These are phyloP conservation scores for Cygnus atratus DNA, from an alignment of 2,113 vertebrate species.

Conservation along the genomic window DNA sequence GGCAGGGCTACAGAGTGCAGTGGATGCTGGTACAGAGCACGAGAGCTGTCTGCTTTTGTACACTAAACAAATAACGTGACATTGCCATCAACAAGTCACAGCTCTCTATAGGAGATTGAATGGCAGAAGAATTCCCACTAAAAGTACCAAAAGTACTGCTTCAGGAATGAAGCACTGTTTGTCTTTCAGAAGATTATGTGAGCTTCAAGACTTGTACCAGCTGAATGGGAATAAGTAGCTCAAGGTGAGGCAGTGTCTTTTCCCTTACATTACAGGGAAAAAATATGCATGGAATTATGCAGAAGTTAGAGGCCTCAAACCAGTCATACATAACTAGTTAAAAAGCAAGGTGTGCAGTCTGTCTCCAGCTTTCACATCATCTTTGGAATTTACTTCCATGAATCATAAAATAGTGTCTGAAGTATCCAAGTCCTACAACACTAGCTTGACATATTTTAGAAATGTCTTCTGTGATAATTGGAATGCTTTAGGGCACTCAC, in stretches of 20 bases:
- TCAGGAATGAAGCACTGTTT: accelerated
- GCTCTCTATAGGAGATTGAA: neutral
- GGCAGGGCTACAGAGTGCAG: neutral
- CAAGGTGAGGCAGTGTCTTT: neutral
- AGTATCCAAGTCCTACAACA: neutral
- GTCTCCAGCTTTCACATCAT: accelerated
- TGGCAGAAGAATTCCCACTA: neutral
- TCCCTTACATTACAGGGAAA: neutral
- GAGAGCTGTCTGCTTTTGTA: neutral
- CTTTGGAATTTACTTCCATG: neutral
- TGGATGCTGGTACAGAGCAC: neutral
- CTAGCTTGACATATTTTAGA: neutral
- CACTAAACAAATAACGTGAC: neutral
- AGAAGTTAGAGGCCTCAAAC: neutral
- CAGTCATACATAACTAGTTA: neutral
- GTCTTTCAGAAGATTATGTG: neutral
- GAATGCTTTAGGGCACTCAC: neutral
- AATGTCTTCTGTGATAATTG: neutral
- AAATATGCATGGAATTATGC: too few species aligned
- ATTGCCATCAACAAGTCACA: neutral
- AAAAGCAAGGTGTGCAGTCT: neutral
- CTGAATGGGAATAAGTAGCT: neutral
- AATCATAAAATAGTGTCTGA: neutral
- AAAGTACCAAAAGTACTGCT: neutral
- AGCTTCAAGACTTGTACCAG: neutral